A percentile compares a stretch with the other conserved stretches of the same genome.
Evolutionary conservation across 2,797 vertebrate species (phyloP).

Genomic region (Microctenopoma steveboyesi): DNA sequence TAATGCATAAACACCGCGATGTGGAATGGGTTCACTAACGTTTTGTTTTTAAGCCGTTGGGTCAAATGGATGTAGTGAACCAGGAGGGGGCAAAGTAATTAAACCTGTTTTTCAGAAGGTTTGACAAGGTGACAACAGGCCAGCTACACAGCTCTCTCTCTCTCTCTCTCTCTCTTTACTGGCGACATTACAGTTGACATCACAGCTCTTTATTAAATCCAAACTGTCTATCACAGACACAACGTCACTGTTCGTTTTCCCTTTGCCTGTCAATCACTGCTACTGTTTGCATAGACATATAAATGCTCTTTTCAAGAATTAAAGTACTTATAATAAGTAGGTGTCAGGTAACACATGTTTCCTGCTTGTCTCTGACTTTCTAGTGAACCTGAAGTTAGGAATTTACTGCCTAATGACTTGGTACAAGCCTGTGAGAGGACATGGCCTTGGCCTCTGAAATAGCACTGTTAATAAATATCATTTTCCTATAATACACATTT

Average conservation of each 20-base stretch:
- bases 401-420: background rate
- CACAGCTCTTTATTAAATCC: constrained; percentile 4
- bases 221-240: constrained; percentile 1
- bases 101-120: constrained; percentile 17
- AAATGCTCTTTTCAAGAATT: background rate
- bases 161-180: background rate
- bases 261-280: background rate
- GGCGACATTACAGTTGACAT: constrained; percentile 7
- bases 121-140: constrained; percentile 19
- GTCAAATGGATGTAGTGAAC: constrained; percentile 15
- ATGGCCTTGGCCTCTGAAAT: no score
- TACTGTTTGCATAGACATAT: background rate
- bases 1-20: constrained; percentile 4
- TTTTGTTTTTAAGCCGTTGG: background rate
- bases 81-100: constrained; percentile 22
- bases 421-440: no score
- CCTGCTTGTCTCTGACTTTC: background rate
- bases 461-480: no score
- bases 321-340: background rate
- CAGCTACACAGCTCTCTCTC: background rate
- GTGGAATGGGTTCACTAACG: background rate
- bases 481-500: no score
- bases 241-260: background rate
- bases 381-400: background rate
- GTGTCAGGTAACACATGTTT: background rate